Percentiles rank a stretch among this genome's conserved stretches.
phyloP scores from a whole-genome alignment of 2,113 vertebrate genomes.

The Tapirus terrestris region DNA sequence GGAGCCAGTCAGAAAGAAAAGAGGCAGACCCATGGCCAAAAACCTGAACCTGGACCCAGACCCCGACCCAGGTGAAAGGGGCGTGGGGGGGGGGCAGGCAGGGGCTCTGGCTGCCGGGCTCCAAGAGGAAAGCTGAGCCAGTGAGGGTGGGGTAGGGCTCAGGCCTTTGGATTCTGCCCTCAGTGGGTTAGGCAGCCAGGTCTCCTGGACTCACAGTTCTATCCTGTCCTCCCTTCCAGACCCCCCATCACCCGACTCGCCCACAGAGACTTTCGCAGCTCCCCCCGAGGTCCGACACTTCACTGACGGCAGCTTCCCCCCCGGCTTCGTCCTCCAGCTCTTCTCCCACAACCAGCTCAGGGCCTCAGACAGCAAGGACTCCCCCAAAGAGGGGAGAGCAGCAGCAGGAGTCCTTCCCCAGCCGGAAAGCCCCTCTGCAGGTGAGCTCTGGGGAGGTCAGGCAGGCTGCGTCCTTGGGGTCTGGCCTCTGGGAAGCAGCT shows the following conservation, averaged over 20 bases:
- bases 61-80: slow-evolving; percentile 74
- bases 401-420: neutral
- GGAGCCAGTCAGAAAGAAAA: slow-evolving; percentile 76
- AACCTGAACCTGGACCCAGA: slow-evolving; percentile 55
- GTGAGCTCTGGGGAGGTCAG: slow-evolving; percentile 27
- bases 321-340: slow-evolving; percentile 80
- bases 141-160: neutral
- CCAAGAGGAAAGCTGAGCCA: neutral
- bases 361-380: slow-evolving; percentile 35
- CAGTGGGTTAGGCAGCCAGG: too few species aligned
- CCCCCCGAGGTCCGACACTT: slow-evolving; percentile 81
- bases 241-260: neutral
- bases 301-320: slow-evolving; percentile 80
- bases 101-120: neutral
- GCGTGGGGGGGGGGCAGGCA: too few species aligned
- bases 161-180: neutral
- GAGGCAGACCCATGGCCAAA: slow-evolving; percentile 66
- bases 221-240: neutral
- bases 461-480: neutral
- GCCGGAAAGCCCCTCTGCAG: slow-evolving; percentile 54
- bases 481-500: neutral
- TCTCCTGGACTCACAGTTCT: neutral
- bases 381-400: neutral
- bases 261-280: slow-evolving; percentile 66
- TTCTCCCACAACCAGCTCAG: slow-evolving; percentile 80